Percentiles rank a stretch among this genome's conserved stretches.
Conservation (phyloP, 1,140 invertebrate species). For the Hesperophylax magnus region DNA sequence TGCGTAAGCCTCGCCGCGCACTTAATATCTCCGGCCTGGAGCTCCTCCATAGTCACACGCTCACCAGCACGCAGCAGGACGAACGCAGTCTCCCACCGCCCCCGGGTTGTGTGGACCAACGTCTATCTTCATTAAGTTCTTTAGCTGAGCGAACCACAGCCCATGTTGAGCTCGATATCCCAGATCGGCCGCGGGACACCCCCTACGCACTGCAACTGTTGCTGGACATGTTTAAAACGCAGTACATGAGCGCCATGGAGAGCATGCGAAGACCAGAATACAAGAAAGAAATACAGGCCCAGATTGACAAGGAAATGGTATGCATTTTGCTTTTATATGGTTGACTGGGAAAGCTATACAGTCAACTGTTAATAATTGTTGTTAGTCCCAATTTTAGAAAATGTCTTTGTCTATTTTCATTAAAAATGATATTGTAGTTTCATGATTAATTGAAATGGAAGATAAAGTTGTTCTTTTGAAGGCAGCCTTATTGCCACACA, state of each 20-base stretch:
- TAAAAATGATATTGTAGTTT: no score
- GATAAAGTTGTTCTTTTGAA: no score
- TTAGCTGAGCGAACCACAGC: slow-evolving; percentile 71
- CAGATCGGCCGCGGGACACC: slow-evolving; percentile 80
- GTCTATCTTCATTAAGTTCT: slow-evolving; percentile 81
- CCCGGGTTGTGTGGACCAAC: slow-evolving; percentile 91
- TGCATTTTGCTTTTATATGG: background rate
- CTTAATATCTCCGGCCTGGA: slow-evolving; percentile 79
- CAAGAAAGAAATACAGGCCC: slow-evolving; percentile 78
- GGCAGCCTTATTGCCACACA: no score
- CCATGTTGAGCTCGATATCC: slow-evolving; percentile 87
- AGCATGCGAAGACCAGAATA: slow-evolving; percentile 86
- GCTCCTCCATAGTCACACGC: slow-evolving; percentile 90
- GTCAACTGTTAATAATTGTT: no score
- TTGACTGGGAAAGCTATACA: no score
- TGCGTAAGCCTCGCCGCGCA: slow-evolving; percentile 72
- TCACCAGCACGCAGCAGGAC: slow-evolving; percentile 83
- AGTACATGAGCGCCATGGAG: slow-evolving; percentile 86
- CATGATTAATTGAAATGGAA: no score
- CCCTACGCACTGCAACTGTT: slow-evolving; percentile 90
- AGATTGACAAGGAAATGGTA: slow-evolving; percentile 86
- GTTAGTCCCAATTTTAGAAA: no score
- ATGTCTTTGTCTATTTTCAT: no score
- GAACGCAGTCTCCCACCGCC: slow-evolving; percentile 84
- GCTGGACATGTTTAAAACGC: slow-evolving; percentile 85